phyloP scores from a whole-genome alignment of 2,113 vertebrate species.

The Menidia beryllina region DNA sequence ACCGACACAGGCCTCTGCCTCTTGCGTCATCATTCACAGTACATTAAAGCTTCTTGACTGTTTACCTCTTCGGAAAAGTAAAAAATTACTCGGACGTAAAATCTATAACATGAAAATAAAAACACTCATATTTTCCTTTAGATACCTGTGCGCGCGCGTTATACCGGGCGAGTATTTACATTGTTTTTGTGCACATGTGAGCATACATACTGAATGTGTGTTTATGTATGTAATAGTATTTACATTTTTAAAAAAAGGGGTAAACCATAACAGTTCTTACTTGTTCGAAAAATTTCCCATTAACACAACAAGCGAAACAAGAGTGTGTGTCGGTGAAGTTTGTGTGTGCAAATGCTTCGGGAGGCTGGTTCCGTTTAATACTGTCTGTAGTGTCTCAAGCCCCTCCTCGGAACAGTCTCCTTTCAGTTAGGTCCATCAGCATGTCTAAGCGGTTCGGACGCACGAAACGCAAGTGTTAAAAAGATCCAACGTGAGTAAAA shows the following conservation, averaged over 20 bases:
- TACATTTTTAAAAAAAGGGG: constrained; percentile 62
- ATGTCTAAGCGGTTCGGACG: constrained; percentile 2
- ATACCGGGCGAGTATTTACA: constrained; percentile 67
- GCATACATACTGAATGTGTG: constrained; percentile 6
- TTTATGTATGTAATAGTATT: not conserved
- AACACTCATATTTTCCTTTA: constrained; percentile 76
- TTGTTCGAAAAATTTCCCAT: constrained; percentile 13
- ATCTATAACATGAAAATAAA: constrained; percentile 84
- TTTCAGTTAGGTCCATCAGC: constrained; percentile 13
- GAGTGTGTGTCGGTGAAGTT: constrained; percentile 25
- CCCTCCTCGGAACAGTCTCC: constrained; percentile 18
- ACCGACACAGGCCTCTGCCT: constrained; percentile 32
- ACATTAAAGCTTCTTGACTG: constrained; percentile 84
- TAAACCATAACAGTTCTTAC: constrained; percentile 9
- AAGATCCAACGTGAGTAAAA: constrained; percentile 1
- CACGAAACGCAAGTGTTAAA: not conserved
- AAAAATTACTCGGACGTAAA: constrained; percentile 81
- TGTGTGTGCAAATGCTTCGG: constrained; percentile 60
- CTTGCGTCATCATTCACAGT: constrained; percentile 81
- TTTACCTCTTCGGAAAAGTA: constrained; percentile 69
- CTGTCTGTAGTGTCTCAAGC: constrained; percentile 61
- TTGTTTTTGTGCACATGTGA: constrained; percentile 53
- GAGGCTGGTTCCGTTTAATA: constrained; percentile 53
- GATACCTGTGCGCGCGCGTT: constrained; percentile 56
- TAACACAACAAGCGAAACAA: constrained; percentile 26